Conservation (phyloP, 2,797 vertebrate species). For the Heliangelus exortis region DNA sequence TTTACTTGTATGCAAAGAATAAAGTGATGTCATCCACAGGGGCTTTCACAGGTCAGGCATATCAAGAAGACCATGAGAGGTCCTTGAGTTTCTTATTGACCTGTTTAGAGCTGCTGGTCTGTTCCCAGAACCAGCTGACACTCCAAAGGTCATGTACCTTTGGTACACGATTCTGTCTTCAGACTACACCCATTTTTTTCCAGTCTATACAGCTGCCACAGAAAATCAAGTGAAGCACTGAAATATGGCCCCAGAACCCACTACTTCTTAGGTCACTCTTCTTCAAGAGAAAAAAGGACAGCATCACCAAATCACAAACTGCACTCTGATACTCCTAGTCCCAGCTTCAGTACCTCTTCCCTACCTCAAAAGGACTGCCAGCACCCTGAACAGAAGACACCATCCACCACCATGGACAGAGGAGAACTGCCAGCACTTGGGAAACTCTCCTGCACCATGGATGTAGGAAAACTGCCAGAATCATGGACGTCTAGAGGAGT, state of each 20-base stretch:
- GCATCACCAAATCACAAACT: neutral
- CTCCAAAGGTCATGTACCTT: neutral
- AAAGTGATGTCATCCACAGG: neutral
- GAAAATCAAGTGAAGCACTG: neutral
- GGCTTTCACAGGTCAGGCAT: neutral
- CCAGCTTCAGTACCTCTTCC: neutral
- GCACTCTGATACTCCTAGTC: neutral
- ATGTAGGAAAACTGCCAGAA: too few relatives aligned
- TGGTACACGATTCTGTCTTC: neutral
- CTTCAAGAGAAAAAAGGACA: neutral
- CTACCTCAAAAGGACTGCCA: neutral
- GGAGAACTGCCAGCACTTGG: too few relatives aligned
- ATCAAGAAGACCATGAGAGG: neutral
- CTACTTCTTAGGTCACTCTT: neutral
- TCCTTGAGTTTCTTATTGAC: neutral
- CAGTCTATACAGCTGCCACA: neutral
- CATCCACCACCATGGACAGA: too few relatives aligned
- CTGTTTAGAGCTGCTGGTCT: neutral
- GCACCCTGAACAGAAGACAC: too few relatives aligned
- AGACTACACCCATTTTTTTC: neutral
- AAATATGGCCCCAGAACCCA: neutral
- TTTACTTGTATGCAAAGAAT: neutral
- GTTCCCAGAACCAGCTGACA: neutral
- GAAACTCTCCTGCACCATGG: too few relatives aligned
- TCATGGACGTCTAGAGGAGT: too few relatives aligned